These are phyloP conservation scores for Neodiprion lecontei DNA, from an alignment of 1,140 invertebrate species.

Conservation along the genomic window DNA sequence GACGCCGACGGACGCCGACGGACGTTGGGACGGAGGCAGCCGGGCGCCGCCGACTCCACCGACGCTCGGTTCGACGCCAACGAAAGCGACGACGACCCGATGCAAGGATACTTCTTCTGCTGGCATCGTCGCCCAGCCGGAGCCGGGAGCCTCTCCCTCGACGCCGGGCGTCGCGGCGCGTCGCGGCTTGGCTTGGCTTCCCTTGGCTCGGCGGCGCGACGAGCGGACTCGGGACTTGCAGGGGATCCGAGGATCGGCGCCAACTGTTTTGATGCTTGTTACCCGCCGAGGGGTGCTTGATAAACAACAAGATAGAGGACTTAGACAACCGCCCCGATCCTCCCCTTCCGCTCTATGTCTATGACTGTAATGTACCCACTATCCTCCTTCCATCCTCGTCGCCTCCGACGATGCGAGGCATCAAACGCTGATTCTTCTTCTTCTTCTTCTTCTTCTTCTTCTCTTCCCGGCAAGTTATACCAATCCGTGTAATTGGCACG, in stretches of 20 bases:
- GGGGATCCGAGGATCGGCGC: constrained; percentile 49
- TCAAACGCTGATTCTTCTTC: too few species aligned
- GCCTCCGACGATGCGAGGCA: too few species aligned
- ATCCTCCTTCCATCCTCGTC: too few species aligned
- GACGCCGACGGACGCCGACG: constrained; percentile 27
- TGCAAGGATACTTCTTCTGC: constrained; percentile 42
- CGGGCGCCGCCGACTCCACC: constrained; percentile 13
- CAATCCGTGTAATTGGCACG: too few species aligned
- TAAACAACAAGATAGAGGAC: constrained; percentile 46
- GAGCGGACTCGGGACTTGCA: constrained; percentile 25
- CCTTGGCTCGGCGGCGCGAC: constrained; percentile 6
- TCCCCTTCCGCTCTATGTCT: not conserved
- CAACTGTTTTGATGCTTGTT: constrained; percentile 54
- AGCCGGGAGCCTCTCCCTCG: constrained; percentile 11
- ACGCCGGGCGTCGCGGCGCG: constrained; percentile 8
- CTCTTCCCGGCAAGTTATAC: too few species aligned
- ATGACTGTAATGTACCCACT: too few species aligned
- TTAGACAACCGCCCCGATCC: constrained; percentile 20
- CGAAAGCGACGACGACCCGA: constrained; percentile 29
- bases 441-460: too few species aligned
- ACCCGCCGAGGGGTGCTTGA: constrained; percentile 39
- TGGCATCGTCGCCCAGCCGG: constrained; percentile 27
- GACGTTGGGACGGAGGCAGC: constrained; percentile 8
- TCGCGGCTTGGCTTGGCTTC: constrained; percentile 9
- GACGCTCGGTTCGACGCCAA: constrained; percentile 26